Conservation (phyloP, 2,113 vertebrate species). For the Polypterus senegalus region DNA sequence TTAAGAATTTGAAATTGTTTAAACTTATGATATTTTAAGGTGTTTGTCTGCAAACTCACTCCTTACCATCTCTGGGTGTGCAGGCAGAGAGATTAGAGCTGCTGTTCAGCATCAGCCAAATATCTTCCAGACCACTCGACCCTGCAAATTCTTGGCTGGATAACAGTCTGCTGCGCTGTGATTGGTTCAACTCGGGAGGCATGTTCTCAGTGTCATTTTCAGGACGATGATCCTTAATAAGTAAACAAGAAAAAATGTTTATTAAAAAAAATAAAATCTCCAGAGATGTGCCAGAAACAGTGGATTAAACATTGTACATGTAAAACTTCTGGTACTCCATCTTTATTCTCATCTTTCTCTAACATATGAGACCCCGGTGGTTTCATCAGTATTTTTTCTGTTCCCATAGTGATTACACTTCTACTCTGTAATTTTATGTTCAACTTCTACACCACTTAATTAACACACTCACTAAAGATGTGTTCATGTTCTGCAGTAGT, state of each 20-base stretch:
- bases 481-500: too few species aligned
- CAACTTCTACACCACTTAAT: too few species aligned
- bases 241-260: background rate
- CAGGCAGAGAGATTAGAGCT: constrained; percentile 43
- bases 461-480: too few species aligned
- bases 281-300: background rate
- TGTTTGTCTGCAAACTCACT: constrained; percentile 29
- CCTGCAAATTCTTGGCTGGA: background rate
- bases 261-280: background rate
- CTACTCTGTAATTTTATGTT: too few species aligned
- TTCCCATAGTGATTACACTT: too few species aligned
- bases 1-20: too few species aligned
- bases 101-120: constrained; percentile 55
- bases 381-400: too few species aligned
- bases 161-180: constrained; percentile 14
- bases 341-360: too few species aligned
- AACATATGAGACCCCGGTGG: too few species aligned
- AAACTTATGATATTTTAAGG: too few species aligned
- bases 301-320: background rate
- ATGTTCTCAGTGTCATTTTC: constrained; percentile 30
- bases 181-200: constrained; percentile 17
- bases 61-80: constrained; percentile 26
- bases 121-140: constrained; percentile 42
- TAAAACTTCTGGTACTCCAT: background rate
- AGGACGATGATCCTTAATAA: constrained; percentile 16